These are phyloP conservation scores for Cantharis rufa DNA, from an alignment of 2,888 invertebrate genomes.

Conservation along the genomic window DNA sequence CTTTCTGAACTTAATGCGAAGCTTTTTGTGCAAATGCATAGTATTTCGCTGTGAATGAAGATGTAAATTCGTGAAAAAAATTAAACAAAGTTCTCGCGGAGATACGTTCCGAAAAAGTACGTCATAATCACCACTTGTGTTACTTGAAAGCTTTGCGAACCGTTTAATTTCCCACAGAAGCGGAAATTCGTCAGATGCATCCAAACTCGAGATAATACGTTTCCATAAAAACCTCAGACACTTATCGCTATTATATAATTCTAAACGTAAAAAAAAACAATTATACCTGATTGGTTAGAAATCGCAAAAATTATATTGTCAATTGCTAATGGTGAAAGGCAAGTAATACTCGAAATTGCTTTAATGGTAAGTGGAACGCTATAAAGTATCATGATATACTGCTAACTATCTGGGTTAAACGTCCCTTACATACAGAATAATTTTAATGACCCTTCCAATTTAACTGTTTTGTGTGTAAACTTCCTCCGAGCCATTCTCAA, in stretches of 20 bases:
- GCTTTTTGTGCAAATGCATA: no score
- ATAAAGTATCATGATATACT: slow-evolving; percentile 24
- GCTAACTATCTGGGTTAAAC: slow-evolving; percentile 20
- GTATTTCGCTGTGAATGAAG: no score
- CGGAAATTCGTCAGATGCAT: neutral
- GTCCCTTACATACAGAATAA: slow-evolving; percentile 17
- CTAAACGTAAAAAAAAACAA: neutral
- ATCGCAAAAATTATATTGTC: slow-evolving; percentile 12
- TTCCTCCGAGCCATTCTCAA: neutral
- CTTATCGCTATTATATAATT: neutral
- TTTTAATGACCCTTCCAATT: slow-evolving; percentile 14
- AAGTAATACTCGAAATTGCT: slow-evolving; percentile 19
- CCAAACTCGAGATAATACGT: neutral
- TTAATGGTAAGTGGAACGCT: slow-evolving; percentile 20
- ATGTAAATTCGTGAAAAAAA: neutral
- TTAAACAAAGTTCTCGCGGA: neutral
- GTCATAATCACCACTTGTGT: neutral
- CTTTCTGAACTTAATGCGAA: neutral
- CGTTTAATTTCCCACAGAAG: neutral
- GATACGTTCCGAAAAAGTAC: neutral
- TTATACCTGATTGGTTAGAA: neutral
- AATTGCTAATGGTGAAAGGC: slow-evolving; percentile 16
- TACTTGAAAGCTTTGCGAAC: neutral
- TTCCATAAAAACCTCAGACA: neutral
- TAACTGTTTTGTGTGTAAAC: neutral